A percentile compares a stretch with the other conserved stretches of the same genome.
These are phyloP conservation scores for Zootermopsis nevadensis DNA, from an alignment of 2,888 invertebrate species.

Conservation along the genomic window DNA sequence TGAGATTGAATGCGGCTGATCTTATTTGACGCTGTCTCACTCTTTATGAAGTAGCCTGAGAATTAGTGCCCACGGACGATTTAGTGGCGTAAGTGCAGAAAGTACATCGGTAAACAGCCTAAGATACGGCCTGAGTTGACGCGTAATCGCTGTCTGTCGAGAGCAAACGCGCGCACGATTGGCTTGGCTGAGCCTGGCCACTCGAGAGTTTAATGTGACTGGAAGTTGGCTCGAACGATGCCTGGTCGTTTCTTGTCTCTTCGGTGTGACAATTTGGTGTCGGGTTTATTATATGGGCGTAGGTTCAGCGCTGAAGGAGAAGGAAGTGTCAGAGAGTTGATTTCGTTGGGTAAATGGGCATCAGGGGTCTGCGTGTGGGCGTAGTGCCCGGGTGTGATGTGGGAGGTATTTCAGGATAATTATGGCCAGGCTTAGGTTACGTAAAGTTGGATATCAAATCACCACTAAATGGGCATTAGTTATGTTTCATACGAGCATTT, in stretches of 20 bases:
- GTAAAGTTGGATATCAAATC: too few relatives aligned
- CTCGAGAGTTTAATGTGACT: background rate
- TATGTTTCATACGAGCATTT: too few relatives aligned
- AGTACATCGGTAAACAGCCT: background rate
- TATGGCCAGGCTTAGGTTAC: too few relatives aligned
- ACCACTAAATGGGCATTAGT: too few relatives aligned
- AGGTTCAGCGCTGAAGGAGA: background rate
- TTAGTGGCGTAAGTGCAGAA: too few relatives aligned
- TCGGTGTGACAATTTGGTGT: background rate
- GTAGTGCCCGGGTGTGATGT: too few relatives aligned
- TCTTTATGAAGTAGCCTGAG: too few relatives aligned
- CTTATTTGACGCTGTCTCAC: too few relatives aligned
- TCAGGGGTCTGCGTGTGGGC: too few relatives aligned
- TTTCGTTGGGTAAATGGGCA: background rate
- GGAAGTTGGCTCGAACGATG: background rate
- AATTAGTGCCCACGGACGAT: too few relatives aligned
- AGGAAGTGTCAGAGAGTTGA: background rate
- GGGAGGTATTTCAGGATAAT: too few relatives aligned
- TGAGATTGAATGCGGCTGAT: too few relatives aligned
- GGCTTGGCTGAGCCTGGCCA: background rate
- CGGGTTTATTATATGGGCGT: background rate
- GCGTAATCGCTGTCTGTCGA: background rate
- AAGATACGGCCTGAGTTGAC: background rate
- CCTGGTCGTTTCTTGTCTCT: background rate
- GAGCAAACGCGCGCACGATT: background rate